phyloP scores from a whole-genome alignment of 1,140 invertebrate genomes.

The Phymastichus coffea region DNA sequence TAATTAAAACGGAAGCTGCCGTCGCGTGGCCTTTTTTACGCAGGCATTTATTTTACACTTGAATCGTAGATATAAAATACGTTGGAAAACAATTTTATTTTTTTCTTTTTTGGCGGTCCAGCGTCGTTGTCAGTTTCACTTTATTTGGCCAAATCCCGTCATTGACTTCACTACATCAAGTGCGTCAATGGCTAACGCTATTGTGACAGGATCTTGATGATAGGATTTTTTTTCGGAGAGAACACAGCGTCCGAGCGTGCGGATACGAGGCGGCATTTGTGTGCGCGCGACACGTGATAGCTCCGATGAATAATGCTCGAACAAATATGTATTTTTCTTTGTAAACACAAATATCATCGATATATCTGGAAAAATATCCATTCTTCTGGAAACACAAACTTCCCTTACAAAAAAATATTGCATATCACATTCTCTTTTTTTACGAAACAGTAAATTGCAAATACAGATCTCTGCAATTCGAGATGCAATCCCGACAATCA shows the following conservation, averaged over 20 bases:
- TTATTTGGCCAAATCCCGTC: neutral
- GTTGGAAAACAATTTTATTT: neutral
- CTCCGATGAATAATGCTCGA: neutral
- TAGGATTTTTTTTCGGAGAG: constrained; percentile 3
- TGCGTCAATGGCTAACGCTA: constrained; percentile 1
- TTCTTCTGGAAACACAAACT: no score
- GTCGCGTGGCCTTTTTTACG: neutral
- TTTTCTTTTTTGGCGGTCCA: neutral
- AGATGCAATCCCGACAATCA: no score
- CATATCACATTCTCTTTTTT: no score
- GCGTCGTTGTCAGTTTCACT: neutral
- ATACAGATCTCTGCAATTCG: no score
- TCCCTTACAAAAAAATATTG: no score
- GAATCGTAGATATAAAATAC: constrained; percentile 4
- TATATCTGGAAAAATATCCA: no score
- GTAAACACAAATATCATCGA: neutral
- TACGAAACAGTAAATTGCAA: no score
- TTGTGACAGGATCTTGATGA: constrained; percentile 19
- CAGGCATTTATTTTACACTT: constrained; percentile 21
- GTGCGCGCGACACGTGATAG: neutral
- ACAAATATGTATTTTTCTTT: neutral
- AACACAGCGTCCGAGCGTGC: neutral
- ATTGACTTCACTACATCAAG: constrained; percentile 10
- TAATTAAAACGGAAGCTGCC: constrained; percentile 19
- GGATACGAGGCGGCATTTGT: neutral